These are phyloP conservation scores for Sialis lutaria DNA, from an alignment of 2,888 invertebrate genomes.

Conservation along the genomic window DNA sequence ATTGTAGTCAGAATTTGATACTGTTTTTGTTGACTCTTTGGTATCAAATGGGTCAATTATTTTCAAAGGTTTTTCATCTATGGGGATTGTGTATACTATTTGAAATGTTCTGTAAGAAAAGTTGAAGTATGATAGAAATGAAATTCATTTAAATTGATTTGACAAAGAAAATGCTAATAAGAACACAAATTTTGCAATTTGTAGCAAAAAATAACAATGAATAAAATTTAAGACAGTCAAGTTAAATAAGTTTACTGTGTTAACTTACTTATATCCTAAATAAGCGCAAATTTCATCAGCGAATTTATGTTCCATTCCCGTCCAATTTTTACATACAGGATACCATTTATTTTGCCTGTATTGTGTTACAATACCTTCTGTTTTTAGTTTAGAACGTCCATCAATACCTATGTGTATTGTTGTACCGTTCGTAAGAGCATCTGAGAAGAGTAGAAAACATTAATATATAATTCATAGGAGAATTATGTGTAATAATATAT, in stretches of 20 bases:
- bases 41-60: too few species aligned
- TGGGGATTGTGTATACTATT: too few species aligned
- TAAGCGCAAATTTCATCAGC: slow-evolving; percentile 43
- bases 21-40: too few species aligned
- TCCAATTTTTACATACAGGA: slow-evolving; percentile 36
- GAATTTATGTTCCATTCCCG: slow-evolving; percentile 14
- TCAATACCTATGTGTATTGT: slow-evolving; percentile 39
- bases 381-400: slow-evolving; percentile 36
- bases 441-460: slow-evolving; percentile 26
- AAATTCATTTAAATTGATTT: too few species aligned
- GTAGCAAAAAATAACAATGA: neutral
- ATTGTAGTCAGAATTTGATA: too few species aligned
- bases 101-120: too few species aligned
- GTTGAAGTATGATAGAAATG: too few species aligned
- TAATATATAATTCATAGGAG: too few species aligned
- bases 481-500: too few species aligned
- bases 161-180: too few species aligned
- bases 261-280: slow-evolving; percentile 45
- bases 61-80: too few species aligned
- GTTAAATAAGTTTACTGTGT: too few species aligned
- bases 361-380: slow-evolving; percentile 43
- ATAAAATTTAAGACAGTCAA: slow-evolving; percentile 13
- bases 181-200: neutral
- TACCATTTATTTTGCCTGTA: slow-evolving; percentile 46
- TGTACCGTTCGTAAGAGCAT: slow-evolving; percentile 46